phyloP scores from a whole-genome alignment of 2,797 vertebrate species.

The Nyctibius grandis region DNA sequence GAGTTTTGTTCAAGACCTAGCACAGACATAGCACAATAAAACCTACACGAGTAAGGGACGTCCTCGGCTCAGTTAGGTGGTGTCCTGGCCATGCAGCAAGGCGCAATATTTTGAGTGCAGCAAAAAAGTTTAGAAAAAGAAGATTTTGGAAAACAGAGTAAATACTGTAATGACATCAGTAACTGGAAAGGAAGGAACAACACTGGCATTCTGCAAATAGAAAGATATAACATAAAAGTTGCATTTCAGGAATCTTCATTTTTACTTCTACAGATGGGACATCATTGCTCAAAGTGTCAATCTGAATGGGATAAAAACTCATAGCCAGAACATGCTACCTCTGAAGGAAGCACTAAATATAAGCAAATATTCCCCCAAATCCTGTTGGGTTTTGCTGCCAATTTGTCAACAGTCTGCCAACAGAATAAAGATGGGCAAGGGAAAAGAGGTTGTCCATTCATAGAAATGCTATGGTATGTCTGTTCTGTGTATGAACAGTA shows the following conservation, averaged over 20 bases:
- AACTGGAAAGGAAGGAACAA: background rate
- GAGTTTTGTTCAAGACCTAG: background rate
- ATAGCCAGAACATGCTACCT: background rate
- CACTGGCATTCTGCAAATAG: background rate
- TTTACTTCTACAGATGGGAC: background rate
- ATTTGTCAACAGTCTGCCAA: background rate
- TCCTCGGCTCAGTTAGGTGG: background rate
- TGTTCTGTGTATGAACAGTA: background rate
- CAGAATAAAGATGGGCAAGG: background rate
- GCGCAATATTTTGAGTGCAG: background rate
- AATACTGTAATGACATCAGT: background rate
- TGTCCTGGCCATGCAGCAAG: background rate
- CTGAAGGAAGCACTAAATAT: background rate
- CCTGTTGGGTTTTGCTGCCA: background rate
- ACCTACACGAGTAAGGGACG: background rate
- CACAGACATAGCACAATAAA: background rate
- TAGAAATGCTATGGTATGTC: rapidly evolving
- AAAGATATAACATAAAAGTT: background rate
- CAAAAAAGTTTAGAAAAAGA: background rate
- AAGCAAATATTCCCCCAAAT: background rate
- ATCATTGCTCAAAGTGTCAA: background rate
- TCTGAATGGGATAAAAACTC: background rate
- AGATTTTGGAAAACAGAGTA: background rate
- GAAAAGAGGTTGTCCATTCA: background rate
- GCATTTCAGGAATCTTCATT: background rate